These are phyloP conservation scores for Scolanthus callimorphus DNA, from an alignment of 92 coral and sea anemone species.

Conservation along the genomic window DNA sequence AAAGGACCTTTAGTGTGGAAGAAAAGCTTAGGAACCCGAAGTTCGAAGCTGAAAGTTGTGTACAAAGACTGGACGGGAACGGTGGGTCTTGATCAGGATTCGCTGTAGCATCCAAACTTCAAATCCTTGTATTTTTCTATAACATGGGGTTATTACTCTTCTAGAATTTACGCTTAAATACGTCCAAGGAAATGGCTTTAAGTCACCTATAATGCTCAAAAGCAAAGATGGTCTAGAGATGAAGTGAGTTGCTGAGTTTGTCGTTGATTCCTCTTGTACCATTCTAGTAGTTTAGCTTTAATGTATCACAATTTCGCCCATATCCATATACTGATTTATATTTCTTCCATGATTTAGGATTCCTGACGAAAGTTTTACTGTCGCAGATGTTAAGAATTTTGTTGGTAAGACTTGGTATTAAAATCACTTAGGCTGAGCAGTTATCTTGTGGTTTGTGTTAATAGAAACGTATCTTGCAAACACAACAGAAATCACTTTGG, in stretches of 20 bases:
- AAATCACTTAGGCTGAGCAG: too few species aligned
- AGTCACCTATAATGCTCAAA: constrained; percentile 61
- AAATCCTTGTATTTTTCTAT: neutral
- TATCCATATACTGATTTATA: constrained; percentile 12
- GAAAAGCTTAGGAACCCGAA: constrained; percentile 83
- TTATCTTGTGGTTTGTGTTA: too few species aligned
- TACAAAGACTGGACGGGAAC: constrained; percentile 68
- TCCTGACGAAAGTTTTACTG: constrained; percentile 81
- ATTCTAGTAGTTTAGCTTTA: too few species aligned
- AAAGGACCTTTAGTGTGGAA: constrained; percentile 92
- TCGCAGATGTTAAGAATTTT: constrained; percentile 93
- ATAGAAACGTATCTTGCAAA: too few species aligned
- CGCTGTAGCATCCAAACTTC: neutral
- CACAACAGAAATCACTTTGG: too few species aligned
- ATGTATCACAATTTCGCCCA: constrained; percentile 3
- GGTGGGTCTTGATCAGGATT: constrained; percentile 63
- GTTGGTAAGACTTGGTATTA: constrained; percentile 94
- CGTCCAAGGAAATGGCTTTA: constrained; percentile 85
- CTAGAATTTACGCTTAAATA: constrained; percentile 82
- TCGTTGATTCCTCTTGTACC: neutral
- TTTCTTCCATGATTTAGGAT: constrained; percentile 65
- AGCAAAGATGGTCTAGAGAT: constrained; percentile 79
- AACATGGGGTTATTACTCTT: too few species aligned
- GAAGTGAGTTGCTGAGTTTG: constrained; percentile 58
- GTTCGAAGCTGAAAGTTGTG: constrained; percentile 73